These are phyloP conservation scores for Myotis planiceps DNA, from an alignment of 2,797 vertebrate genomes.

Conservation along the genomic window DNA sequence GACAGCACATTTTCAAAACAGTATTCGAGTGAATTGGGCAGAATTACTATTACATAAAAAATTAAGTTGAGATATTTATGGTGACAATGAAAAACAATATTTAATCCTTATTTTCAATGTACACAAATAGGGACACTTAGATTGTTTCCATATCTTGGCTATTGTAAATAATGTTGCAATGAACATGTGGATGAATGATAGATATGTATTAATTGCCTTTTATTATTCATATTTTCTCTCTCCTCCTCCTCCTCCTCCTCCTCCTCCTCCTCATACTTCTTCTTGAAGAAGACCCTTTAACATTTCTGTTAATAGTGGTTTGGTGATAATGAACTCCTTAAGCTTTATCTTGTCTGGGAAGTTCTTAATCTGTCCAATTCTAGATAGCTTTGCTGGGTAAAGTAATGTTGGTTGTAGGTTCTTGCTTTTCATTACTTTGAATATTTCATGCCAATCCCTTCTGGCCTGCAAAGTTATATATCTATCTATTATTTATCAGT, in stretches of 20 bases:
- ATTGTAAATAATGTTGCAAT: background rate
- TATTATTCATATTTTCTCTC: background rate
- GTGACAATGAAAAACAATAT: background rate
- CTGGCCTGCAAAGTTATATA: background rate
- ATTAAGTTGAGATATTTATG: background rate
- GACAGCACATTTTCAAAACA: background rate
- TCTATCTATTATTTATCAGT: background rate
- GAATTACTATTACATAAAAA: background rate
- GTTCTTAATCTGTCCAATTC: background rate
- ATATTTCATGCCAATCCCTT: background rate
- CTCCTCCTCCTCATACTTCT: background rate
- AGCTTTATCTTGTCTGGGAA: background rate
- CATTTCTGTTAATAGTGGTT: background rate
- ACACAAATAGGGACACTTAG: background rate
- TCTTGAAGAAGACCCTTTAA: background rate
- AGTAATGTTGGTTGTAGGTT: background rate
- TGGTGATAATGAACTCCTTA: background rate
- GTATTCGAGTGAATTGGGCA: background rate
- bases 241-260: background rate
- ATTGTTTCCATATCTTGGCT: background rate
- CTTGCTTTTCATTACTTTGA: background rate
- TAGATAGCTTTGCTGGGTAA: background rate
- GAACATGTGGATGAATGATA: background rate
- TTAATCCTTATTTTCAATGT: slow-evolving; percentile 19
- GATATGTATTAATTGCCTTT: background rate